A percentile compares a stretch with the other conserved stretches of the same genome.
Evolutionary conservation across 1,140 invertebrate genomes (phyloP).

Genomic region (Tetragnatha versicolor): DNA sequence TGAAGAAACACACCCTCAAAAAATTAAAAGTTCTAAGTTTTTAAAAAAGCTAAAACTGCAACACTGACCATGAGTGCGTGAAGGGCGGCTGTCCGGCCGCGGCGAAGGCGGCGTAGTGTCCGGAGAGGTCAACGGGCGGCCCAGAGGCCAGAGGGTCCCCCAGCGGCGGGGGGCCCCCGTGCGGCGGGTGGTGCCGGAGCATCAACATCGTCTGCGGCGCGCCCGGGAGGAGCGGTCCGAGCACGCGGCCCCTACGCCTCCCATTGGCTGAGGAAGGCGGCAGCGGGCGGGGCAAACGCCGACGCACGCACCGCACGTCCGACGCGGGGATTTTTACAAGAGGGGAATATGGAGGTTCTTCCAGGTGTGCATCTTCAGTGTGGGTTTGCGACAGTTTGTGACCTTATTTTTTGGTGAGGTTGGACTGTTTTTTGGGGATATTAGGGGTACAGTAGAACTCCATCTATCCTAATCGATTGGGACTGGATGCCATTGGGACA

Average conservation of each 20-base stretch:
- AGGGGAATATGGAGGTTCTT: too few species aligned
- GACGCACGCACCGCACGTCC: too few species aligned
- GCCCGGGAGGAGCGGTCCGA: neutral
- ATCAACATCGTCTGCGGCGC: constrained; percentile 38
- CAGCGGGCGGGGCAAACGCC: neutral
- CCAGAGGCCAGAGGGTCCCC: constrained; percentile 39
- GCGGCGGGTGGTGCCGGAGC: constrained; percentile 33
- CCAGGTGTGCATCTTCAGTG: too few species aligned
- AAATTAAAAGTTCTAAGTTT: neutral
- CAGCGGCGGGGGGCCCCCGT: constrained; percentile 11
- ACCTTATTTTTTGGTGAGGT: too few species aligned
- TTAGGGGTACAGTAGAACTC: too few species aligned
- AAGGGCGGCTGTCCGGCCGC: constrained; percentile 52
- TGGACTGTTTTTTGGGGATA: too few species aligned
- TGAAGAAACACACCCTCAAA: too few species aligned
- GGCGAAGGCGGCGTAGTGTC: constrained; percentile 37
- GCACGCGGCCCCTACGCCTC: neutral
- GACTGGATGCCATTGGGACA: too few species aligned
- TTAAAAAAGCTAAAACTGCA: neutral
- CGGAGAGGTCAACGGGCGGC: constrained; percentile 41
- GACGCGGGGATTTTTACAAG: too few species aligned
- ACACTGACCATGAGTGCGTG: constrained; percentile 52
- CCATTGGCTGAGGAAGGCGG: neutral
- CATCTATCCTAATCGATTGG: too few species aligned
- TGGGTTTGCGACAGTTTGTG: too few species aligned